Base-by-base conservation (phyloP, 2,797 vertebrate genomes). In the Neoniphon sammara region DNA sequence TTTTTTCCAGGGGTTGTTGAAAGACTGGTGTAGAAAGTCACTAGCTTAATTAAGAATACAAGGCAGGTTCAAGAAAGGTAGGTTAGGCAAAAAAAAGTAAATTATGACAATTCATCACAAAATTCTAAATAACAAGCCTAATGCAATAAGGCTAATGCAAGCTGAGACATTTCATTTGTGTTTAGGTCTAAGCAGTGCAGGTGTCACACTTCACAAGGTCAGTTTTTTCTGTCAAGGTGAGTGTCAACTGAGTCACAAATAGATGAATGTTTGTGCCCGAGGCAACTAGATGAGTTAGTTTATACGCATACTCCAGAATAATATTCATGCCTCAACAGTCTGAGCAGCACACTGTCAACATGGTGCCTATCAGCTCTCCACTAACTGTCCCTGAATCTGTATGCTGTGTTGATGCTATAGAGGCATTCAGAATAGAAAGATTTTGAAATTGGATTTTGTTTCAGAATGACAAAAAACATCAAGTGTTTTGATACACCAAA, bases 161-260 rank as follows among this genome's bases (percentile, higher is more conserved):
- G 42, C 42, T 11, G 14, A 44, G 42, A 5, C 42, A 15, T 15
- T 2, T 44, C 12, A 44, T 5, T 44, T 1, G 4, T 20, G 52
- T 62, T 79, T 71, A 44, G 36, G 36, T 10, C 36, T 7, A 47
- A 20, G 47, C n/a, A 18, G 1, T 71, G 53, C 67, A 83, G 68
- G 79, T 77, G 60, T 86, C 81, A 78, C 59, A 78, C 65, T 60
- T 74, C 69, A 73, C 60, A 83, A 76, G 73, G 78, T 60, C 68
- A 10, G 21, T 73, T 60, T 34, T 67, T 58, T 64, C 66, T 73
- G 49, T 66, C 36, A 60, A 70, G 52, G 71, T 67, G 23, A 80
- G 75, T 42, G 59, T 69, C 72, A 77, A 62, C 62, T 75, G 20
- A 46, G 71, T 76, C 1, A 12, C 77, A 66, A 70, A 81, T 54